A percentile compares a stretch with the other conserved stretches of the same genome.
phyloP scores from a whole-genome alignment of 2,888 invertebrate species.

The Epistrophella euchroma region DNA sequence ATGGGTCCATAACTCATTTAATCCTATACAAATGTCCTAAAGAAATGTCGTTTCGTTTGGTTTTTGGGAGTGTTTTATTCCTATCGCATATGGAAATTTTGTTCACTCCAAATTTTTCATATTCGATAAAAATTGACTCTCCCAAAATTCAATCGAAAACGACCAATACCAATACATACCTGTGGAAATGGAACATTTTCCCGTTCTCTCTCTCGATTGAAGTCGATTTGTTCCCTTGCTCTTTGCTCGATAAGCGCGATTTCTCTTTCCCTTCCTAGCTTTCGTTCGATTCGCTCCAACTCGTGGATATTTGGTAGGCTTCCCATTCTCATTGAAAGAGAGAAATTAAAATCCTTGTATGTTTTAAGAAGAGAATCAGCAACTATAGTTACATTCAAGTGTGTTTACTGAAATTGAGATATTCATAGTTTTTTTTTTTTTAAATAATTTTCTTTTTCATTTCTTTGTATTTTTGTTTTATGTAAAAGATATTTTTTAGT shows the following conservation, averaged over 20 bases:
- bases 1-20: too few species aligned
- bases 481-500: too few species aligned
- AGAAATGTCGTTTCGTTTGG: too few species aligned
- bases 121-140: too few species aligned
- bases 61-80: too few species aligned
- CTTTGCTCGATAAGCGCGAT: constrained; percentile 80
- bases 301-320: constrained; percentile 88
- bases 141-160: too few species aligned
- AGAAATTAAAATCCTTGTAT: not conserved
- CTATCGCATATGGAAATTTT: too few species aligned
- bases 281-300: constrained; percentile 84
- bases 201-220: constrained; percentile 81
- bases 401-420: not conserved
- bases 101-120: too few species aligned
- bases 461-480: too few species aligned
- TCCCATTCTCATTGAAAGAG: constrained; percentile 84
- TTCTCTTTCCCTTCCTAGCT: constrained; percentile 81
- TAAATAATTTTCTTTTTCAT: too few species aligned
- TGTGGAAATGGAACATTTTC: constrained; percentile 80
- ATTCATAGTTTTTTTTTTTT: not conserved
- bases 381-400: not conserved
- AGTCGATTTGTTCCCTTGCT: constrained; percentile 79
- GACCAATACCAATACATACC: constrained; percentile 75
- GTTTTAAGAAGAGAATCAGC: not conserved
- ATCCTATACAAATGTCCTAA: too few species aligned